A percentile compares a stretch with the other conserved stretches of the same genome.
These are phyloP conservation scores for Carduelis carduelis DNA, from an alignment of 2,797 vertebrate genomes.

Conservation along the genomic window DNA sequence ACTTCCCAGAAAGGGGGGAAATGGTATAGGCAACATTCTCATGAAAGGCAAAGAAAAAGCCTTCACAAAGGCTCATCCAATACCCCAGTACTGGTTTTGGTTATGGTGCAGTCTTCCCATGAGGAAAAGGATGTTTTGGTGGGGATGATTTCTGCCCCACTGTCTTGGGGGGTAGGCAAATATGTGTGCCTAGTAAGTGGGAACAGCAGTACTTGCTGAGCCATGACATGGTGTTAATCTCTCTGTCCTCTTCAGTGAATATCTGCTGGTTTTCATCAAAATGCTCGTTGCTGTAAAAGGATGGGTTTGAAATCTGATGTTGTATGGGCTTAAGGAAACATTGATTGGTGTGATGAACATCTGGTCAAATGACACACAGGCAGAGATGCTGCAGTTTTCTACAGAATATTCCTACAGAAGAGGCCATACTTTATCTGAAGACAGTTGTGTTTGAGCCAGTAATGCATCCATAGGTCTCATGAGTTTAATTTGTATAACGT, in stretches of 20 bases:
- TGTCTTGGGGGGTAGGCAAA: not conserved
- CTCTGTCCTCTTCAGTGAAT: not conserved
- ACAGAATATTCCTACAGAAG: not conserved
- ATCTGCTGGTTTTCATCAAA: not conserved
- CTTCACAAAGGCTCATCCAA: not conserved
- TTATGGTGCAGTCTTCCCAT: not conserved
- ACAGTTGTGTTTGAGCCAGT: not conserved
- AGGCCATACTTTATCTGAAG: not conserved
- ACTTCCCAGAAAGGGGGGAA: not conserved
- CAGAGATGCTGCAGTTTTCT: not conserved
- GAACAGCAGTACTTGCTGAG: not conserved
- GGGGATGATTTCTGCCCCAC: not conserved
- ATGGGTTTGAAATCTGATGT: not conserved
- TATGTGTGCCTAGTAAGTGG: not conserved
- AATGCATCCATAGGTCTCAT: not conserved
- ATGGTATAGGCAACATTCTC: not conserved
- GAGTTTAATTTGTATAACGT: not conserved
- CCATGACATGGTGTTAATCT: not conserved
- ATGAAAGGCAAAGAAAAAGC: not conserved
- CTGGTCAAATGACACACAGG: not conserved
- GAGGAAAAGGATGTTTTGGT: not conserved
- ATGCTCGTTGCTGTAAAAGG: not conserved
- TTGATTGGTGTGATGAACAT: constrained; percentile 6
- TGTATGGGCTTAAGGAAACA: not conserved
- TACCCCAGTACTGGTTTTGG: not conserved